Conservation (phyloP, 2,888 invertebrate species). For the Drosophila paranaensis region DNA sequence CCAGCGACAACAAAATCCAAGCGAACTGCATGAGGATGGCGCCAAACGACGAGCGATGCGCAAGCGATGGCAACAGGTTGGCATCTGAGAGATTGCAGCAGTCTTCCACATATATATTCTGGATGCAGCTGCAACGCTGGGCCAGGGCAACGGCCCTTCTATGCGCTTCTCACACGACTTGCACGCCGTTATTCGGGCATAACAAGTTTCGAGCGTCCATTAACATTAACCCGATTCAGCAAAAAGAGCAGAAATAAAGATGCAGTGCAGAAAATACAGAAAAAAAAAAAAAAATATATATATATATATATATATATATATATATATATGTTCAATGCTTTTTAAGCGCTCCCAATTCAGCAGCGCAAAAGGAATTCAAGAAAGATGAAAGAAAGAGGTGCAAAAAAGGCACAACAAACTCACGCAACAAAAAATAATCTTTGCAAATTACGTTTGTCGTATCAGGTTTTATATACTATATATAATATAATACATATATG, state of each 20-base stretch:
- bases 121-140: conserved; percentile 27
- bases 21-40: conserved; percentile 28
- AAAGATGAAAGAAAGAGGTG: conserved; percentile 1
- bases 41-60: conserved; percentile 22
- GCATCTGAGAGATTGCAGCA: conserved; percentile 18
- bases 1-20: conserved; percentile 21
- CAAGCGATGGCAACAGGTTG: conserved; percentile 30
- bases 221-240: conserved; percentile 75
- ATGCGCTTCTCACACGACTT: conserved; percentile 38
- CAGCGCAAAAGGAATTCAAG: conserved; percentile 14
- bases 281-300: neutral
- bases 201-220: conserved; percentile 65
- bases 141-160: conserved; percentile 48
- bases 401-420: conserved; percentile 15
- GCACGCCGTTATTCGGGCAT: conserved; percentile 45
- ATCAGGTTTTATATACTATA: conserved; percentile 32
- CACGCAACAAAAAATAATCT: conserved; percentile 28
- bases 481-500: conserved; percentile 21
- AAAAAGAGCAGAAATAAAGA: conserved; percentile 10
- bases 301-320: conserved; percentile 7
- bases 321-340: conserved; percentile 6
- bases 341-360: conserved; percentile 22
- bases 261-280: conserved; percentile 22
- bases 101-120: conserved; percentile 43
- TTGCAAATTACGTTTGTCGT: conserved; percentile 41